phyloP scores from a whole-genome alignment of 2,113 vertebrate species.

The Anoplopoma fimbria region DNA sequence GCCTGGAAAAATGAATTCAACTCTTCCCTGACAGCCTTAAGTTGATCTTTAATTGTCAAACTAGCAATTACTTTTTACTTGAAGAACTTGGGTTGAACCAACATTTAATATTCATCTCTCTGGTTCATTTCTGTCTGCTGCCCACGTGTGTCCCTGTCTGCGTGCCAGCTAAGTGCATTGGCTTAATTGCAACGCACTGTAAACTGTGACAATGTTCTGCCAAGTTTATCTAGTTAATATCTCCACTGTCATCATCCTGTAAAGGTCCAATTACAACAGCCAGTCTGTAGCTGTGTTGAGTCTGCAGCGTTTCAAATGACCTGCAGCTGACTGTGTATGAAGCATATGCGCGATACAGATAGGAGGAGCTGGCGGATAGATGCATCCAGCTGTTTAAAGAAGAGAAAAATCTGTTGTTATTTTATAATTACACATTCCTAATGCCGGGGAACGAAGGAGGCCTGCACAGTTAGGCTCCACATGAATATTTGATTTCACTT shows the following conservation, averaged over 20 bases:
- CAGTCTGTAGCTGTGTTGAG: constrained; percentile 42
- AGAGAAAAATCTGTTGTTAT: constrained; percentile 61
- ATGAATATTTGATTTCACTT: neutral
- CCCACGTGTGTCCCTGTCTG: constrained; percentile 39
- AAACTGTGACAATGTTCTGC: constrained; percentile 61
- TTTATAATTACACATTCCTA: constrained; percentile 55
- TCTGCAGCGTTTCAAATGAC: constrained; percentile 56
- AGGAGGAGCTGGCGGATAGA: constrained; percentile 50
- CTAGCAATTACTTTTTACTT: constrained; percentile 8
- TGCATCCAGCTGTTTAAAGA: constrained; percentile 68
- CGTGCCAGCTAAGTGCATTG: constrained; percentile 36
- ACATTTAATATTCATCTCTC: constrained; percentile 31
- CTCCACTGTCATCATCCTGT: constrained; percentile 53
- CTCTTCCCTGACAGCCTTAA: constrained; percentile 19
- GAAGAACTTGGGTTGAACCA: neutral
- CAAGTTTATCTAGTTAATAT: constrained; percentile 58
- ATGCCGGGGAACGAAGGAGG: constrained; percentile 1
- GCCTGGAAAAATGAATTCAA: constrained; percentile 25
- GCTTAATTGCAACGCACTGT: constrained; percentile 49
- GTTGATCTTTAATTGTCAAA: constrained; percentile 22
- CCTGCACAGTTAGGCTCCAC: neutral
- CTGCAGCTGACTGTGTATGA: constrained; percentile 49
- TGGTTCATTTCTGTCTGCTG: constrained; percentile 23
- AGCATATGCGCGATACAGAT: constrained; percentile 60
- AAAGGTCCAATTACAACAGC: constrained; percentile 66